A percentile compares a stretch with the other conserved stretches of the same genome.
phyloP scores from a whole-genome alignment of 2,888 invertebrate genomes.

The Andricus curvator region DNA sequence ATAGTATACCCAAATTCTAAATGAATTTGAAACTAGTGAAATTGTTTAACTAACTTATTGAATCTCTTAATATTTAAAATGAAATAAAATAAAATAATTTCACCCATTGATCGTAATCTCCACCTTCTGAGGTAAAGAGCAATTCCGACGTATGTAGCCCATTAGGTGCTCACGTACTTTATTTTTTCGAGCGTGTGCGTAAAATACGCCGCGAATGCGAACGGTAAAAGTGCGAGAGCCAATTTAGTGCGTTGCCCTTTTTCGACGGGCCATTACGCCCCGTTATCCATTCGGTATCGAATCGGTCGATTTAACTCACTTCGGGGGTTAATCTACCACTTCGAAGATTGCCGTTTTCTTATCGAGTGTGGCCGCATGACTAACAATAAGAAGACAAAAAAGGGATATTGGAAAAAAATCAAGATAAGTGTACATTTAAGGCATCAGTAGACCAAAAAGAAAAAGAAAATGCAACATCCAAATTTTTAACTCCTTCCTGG shows the following conservation, averaged over 20 bases:
- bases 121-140: neutral
- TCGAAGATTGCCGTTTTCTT: slow-evolving; percentile 15
- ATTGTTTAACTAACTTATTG: neutral
- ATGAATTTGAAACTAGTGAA: neutral
- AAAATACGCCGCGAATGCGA: slow-evolving; percentile 12
- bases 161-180: slow-evolving; percentile 12
- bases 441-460: neutral
- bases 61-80: neutral
- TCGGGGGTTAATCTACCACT: slow-evolving; percentile 23
- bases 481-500: neutral
- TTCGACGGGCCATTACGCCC: slow-evolving; percentile 32
- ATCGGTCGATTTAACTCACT: slow-evolving; percentile 38
- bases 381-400: slow-evolving; percentile 2
- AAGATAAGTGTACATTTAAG: neutral
- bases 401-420: neutral
- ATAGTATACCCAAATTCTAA: too few species aligned
- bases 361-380: slow-evolving; percentile 26
- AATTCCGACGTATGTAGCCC: slow-evolving; percentile 22
- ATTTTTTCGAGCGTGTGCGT: neutral
- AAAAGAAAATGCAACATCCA: neutral
- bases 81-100: neutral
- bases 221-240: slow-evolving; percentile 17
- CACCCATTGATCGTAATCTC: neutral
- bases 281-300: slow-evolving; percentile 30
- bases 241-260: slow-evolving; percentile 38